These are phyloP conservation scores for Endomychus coccineus DNA, from an alignment of 2,888 invertebrate genomes.

Conservation along the genomic window DNA sequence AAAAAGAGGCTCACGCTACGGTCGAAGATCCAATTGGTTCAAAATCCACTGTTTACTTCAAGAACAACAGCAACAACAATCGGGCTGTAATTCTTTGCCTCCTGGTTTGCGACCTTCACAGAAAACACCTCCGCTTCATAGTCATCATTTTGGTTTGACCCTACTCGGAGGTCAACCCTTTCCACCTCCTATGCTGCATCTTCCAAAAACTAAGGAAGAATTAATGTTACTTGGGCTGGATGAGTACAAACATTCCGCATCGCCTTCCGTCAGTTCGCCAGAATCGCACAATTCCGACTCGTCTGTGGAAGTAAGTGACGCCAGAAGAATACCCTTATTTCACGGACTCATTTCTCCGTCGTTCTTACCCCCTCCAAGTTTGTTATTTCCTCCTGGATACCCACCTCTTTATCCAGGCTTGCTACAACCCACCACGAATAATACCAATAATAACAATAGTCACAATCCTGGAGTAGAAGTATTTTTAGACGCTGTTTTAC, in stretches of 20 bases:
- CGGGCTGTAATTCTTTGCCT: constrained; percentile 40
- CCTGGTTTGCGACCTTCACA: constrained; percentile 37
- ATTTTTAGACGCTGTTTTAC: constrained; percentile 67
- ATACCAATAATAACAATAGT: constrained; percentile 46
- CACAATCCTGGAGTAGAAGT: constrained; percentile 58
- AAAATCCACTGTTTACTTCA: constrained; percentile 89
- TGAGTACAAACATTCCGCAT: constrained; percentile 63
- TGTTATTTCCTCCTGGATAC: constrained; percentile 53
- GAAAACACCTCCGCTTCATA: constrained; percentile 46
- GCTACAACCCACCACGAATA: constrained; percentile 40
- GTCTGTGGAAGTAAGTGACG: constrained; percentile 64
- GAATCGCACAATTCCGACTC: constrained; percentile 79
- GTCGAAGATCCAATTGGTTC: constrained; percentile 90
- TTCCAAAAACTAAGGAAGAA: constrained; percentile 59
- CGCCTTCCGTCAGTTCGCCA: constrained; percentile 71
- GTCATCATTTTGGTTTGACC: constrained; percentile 42
- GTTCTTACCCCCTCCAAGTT: constrained; percentile 52
- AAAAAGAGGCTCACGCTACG: constrained; percentile 87
- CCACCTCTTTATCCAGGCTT: constrained; percentile 41
- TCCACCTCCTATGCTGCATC: constrained; percentile 51
- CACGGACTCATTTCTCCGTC: constrained; percentile 40
- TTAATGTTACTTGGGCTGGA: constrained; percentile 61
- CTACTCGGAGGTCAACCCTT: constrained; percentile 49
- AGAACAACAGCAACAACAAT: constrained; percentile 48
- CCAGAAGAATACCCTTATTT: constrained; percentile 42